Evolutionary conservation across 2,113 vertebrate species (phyloP).

Genomic region (Holacanthus passer): DNA sequence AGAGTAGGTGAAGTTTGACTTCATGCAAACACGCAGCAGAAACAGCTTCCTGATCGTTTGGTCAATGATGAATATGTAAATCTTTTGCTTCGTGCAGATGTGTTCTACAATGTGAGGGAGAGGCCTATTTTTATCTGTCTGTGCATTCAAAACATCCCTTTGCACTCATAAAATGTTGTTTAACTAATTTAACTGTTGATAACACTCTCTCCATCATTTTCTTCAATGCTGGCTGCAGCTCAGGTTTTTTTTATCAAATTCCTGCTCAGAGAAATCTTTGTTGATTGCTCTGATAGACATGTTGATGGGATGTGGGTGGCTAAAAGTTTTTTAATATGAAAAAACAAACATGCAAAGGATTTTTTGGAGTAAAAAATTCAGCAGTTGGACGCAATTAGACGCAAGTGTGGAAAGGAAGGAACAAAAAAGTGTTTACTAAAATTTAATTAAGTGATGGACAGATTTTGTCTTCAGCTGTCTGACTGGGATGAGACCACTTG

Average conservation of each 20-base stretch:
- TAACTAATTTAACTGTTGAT: not conserved
- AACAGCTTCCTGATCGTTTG: not conserved
- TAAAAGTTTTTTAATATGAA: no score
- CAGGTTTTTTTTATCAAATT: not conserved
- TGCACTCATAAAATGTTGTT: not conserved
- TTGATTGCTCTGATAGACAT: not conserved
- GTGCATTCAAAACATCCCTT: no score
- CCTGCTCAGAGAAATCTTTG: not conserved
- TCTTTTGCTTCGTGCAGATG: not conserved
- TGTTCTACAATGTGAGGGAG: not conserved
- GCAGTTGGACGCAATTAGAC: no score
- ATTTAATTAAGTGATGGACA: not conserved
- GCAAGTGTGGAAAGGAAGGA: not conserved
- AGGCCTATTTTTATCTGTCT: not conserved
- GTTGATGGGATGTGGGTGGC: not conserved
- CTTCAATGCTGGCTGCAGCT: not conserved
- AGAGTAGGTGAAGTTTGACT: not conserved
- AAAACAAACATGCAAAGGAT: no score
- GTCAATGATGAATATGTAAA: not conserved
- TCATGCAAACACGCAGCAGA: not conserved
- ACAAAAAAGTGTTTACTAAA: not conserved
- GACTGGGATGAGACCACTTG: not conserved
- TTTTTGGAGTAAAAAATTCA: no score
- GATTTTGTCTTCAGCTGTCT: not conserved
- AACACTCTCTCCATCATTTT: not conserved